A percentile compares a stretch with the other conserved stretches of the same genome.
Evolutionary conservation across 2,888 invertebrate species (phyloP).

Genomic region (Cataglyphis altisquamis): DNA sequence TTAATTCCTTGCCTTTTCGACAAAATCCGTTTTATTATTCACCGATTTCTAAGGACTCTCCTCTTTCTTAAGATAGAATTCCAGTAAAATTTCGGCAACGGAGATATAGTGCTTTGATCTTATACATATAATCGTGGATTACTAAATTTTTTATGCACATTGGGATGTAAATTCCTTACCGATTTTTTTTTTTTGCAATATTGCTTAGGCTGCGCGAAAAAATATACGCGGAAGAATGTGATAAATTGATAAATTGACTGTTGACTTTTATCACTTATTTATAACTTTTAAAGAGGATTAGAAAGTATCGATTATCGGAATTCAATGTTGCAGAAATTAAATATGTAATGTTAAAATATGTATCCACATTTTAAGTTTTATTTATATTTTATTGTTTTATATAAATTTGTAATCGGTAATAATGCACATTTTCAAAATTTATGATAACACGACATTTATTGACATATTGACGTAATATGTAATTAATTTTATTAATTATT

Average conservation of each 20-base stretch:
- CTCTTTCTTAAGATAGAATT: conserved; percentile 8
- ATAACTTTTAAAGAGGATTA: background rate
- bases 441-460: background rate
- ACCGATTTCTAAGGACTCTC: background rate
- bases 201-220: background rate
- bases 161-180: background rate
- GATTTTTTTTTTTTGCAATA: background rate
- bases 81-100: background rate
- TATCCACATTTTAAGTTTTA: background rate
- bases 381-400: background rate
- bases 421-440: background rate
- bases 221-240: background rate
- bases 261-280: background rate
- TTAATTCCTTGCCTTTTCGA: conserved; percentile 25
- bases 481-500: conserved; percentile 15
- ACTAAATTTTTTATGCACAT: conserved; percentile 1
- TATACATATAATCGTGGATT: background rate
- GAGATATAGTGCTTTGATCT: background rate
- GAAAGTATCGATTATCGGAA: background rate
- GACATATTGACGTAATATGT: background rate
- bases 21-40: conserved; percentile 44
- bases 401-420: background rate
- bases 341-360: background rate
- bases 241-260: background rate
- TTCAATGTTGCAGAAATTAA: background rate